phyloP scores from a whole-genome alignment of 2,113 vertebrate genomes.

The Mixornis gularis region DNA sequence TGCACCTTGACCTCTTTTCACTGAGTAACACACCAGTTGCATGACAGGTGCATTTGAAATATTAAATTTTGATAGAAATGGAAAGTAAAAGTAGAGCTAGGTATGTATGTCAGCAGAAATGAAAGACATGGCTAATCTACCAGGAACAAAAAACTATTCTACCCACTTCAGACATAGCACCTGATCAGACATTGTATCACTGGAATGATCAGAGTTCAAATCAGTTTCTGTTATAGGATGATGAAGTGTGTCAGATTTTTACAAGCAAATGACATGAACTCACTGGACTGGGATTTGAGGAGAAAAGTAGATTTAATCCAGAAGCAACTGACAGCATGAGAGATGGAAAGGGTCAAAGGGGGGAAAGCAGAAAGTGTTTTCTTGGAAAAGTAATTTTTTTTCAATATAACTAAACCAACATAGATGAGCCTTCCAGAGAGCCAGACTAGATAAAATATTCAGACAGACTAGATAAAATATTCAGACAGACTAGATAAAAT shows the following conservation, averaged over 20 bases:
- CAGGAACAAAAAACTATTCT: not conserved
- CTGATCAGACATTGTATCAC: not conserved
- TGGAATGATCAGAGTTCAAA: not conserved
- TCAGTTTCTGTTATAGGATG: not conserved
- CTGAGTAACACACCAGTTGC: not conserved
- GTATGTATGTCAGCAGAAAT: not conserved
- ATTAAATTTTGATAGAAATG: constrained; percentile 8
- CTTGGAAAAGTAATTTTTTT: constrained; percentile 25
- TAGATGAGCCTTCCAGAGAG: not conserved
- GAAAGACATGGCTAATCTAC: not conserved
- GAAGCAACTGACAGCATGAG: constrained; percentile 15
- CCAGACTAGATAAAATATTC: not conserved
- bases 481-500: constrained; percentile 24
- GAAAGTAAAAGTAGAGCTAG: not conserved
- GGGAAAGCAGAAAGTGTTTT: not conserved
- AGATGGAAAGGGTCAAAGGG: not conserved
- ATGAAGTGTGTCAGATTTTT: constrained; percentile 16
- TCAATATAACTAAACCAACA: not conserved
- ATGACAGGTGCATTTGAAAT: constrained; percentile 23
- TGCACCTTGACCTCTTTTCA: constrained; percentile 15
- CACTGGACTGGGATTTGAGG: not conserved
- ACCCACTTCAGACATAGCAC: not conserved
- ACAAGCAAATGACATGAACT: not conserved
- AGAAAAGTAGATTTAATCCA: constrained; percentile 34
- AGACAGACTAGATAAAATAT: constrained; percentile 4